Base-by-base conservation (phyloP, 1,140 invertebrate species). In the Lasioglossum baleicum region DNA sequence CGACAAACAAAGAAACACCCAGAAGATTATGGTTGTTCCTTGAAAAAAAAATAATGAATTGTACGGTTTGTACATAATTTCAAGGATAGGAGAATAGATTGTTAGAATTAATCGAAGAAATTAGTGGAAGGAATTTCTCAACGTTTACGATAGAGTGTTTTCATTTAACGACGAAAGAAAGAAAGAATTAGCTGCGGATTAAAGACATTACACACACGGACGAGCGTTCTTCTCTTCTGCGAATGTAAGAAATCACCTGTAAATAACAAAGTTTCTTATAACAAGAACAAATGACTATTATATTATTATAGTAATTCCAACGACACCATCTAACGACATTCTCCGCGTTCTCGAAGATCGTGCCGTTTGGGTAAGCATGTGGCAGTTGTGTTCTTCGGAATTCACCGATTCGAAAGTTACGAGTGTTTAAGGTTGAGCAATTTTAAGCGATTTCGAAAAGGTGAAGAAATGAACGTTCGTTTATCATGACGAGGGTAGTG, bases 221-320 rank as follows among this genome's bases (percentile, higher is more conserved):
- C 84, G 85, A 86, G 84, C 85, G 84, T 86, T 86, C 84, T 86
- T 83, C 85, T 86, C 84, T 86, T 83, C 85, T 22, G 61, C 76
- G 26, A 72, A 82, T 85, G 63, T 78, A 71, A 82, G 78, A 82
- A 74, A 82, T 35, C 53, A 68, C 20, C 53, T 85, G 82, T 83
- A 88, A 83, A 88, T 82, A 81, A 80, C 75, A 82, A 80, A 84
- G 61, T 79, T 26, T 81, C 83, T 80, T 81, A 80, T 84, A 58
- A 26, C 56, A 80, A 82, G 83, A 83, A 26, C 26, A 88, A 89
- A 53, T 82, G 67, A 83, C 68, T 88, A 84, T 88, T 85, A 48
- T 80, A 83, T 83, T 83, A 84, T 76, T 75, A 60, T 63, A 74
- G 48, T 26, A 56, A 75, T 75, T 69, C 64, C 63, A 70, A 83